Evolutionary conservation across 30 jellyfish, hydroid and myxozoan genomes (phyloP), one percentile per base, ranked within the genome.

Genomic region (Catostylus mosaicus): DNA sequence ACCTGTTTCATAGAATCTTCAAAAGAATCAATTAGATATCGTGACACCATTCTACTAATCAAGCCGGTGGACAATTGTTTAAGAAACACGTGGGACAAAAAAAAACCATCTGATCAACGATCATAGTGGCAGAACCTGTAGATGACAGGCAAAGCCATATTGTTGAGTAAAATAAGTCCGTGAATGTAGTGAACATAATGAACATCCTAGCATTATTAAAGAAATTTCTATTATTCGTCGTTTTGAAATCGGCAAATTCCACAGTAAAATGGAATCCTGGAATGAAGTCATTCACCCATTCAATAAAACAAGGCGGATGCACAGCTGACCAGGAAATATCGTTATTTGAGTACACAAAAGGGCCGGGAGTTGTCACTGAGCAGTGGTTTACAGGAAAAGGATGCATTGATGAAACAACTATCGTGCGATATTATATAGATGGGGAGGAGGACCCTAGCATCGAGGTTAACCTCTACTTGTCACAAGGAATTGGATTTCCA

Each of bases 331-430:
- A 48, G 12, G 97, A 90, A 35, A 63, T 73, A 2, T 54, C 85
- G 1, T 50, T 90, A 36, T 82, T 83, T 45, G 86, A 73, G 63
- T 73, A 47, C 68, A 64, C 75, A 47, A 20, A 47, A 20, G 97
- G 96, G 34, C 97, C 97, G 11, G 97, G 97, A 24, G 96, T 90
- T n/a, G 67, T 90, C 56, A 90, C 97, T 4, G 97, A 90, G 75
- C 97, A 90, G 56, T 90, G 97, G 97, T 90, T 83, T 40, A 74
- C 97, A 2, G 92, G 97, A 27, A 73, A 68, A 46, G 89, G 84
- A 61, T 90, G 97, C 88, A 68, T 90, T 18, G 67, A 74, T 34
- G 88, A 80, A 36, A 84, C 78, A 27, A 75, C 97, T 5, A 68
- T 85, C 24, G 59, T 88, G 27, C 52, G 97, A 66, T 90, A 90